phyloP scores from a whole-genome alignment of 2,888 invertebrate genomes.

The Drosophila falleni region DNA sequence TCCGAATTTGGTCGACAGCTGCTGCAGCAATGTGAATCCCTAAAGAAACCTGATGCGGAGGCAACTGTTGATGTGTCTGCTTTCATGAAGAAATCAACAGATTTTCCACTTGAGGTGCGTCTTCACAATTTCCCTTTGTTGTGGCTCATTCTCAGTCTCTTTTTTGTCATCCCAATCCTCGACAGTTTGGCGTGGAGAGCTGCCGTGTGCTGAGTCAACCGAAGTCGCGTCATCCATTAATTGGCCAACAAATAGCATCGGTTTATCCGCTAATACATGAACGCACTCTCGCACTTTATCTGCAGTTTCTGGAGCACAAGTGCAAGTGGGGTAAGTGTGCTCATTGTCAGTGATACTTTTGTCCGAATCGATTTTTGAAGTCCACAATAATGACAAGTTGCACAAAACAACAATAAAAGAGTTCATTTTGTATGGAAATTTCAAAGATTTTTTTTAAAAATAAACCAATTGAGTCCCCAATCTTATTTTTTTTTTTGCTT shows the following conservation, averaged over 20 bases:
- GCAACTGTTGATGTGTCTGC: conserved; percentile 49
- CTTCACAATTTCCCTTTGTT: neutral
- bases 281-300: conserved; percentile 87
- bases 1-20: conserved; percentile 67
- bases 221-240: conserved; percentile 60
- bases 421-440: no score
- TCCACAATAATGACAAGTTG: no score
- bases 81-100: conserved; percentile 67
- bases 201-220: conserved; percentile 81
- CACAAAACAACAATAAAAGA: no score
- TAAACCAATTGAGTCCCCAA: no score
- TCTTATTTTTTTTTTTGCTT: no score
- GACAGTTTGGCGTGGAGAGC: conserved; percentile 83
- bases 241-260: conserved; percentile 85
- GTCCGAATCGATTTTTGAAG: no score
- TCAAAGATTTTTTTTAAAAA: no score
- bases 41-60: conserved; percentile 58
- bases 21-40: conserved; percentile 63
- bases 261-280: conserved; percentile 90
- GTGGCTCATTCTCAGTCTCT: neutral
- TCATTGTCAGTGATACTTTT: no score
- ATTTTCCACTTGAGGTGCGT: conserved; percentile 77
- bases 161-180: neutral
- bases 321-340: conserved; percentile 73
- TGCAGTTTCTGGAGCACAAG: conserved; percentile 89